Base-by-base conservation (phyloP, 2,888 invertebrate species). In the Gasteruption jaculator region DNA sequence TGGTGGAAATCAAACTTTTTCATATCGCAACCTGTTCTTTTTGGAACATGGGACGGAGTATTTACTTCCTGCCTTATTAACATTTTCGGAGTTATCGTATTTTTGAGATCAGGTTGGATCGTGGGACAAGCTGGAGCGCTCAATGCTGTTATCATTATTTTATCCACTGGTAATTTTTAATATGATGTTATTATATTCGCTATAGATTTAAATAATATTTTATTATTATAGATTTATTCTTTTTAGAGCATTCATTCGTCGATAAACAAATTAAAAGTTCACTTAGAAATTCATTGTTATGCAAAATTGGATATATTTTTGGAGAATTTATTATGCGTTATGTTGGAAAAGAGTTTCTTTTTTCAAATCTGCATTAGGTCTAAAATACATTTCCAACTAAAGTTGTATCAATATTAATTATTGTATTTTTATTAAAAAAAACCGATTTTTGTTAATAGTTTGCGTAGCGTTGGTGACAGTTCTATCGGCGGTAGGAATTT, bases 1-100 rank as follows among this genome's bases (percentile, higher is more conserved):
- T 95, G 94, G 94, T 95, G 93, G 93, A 90, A 92, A 73, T 86
- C 92, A 20, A 93, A 94, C 67, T 94, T 96, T 73, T 93, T 96
- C 68, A 86, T 96, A 72, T 91, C 92, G 21, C 91, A 95, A 71
- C 94, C 93, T 22, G 89, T 95, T 38, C 75, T 95, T 37, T 96
- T 97, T 75, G 95, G 96, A 10, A 93, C 94, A 1, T 96, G 92
- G 91, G 96, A 96, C 73, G 96, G 96, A 50, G 96, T 97, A 5
- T 97, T 95, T 69, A 94, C 95, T 40, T 93, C 95, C 37, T 95
- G 94, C 68, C 82, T 97, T 60, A 93, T 96, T 64, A 96, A 96
- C 73, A 91, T 96, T 43, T 93, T 97, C 75, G 95, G 96, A 62
- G 95, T 96, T 1, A 94, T 96, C 70, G 93, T 96, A 46, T 96